Percentiles rank a stretch among this genome's conserved stretches.
Evolutionary conservation across 2,888 invertebrate species (phyloP).

Genomic region (Erebia ligea): DNA sequence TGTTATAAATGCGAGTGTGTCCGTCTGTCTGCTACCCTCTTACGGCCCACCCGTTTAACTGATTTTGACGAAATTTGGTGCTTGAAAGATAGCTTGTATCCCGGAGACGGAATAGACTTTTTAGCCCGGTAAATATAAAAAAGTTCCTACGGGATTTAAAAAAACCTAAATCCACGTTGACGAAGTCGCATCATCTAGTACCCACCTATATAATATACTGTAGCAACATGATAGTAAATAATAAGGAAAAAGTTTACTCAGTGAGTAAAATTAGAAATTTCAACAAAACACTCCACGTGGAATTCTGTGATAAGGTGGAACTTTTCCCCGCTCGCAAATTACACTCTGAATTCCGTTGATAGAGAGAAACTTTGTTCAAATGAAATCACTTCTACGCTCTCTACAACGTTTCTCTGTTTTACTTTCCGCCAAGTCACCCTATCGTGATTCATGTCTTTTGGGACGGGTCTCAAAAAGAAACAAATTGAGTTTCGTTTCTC

Average conservation of each 20-base stretch:
- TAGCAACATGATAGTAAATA: constrained; percentile 29
- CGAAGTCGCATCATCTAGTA: too few species aligned
- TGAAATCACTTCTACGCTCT: constrained; percentile 74
- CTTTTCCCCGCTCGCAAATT: constrained; percentile 78
- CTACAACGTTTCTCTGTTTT: constrained; percentile 66
- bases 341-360: constrained; percentile 77
- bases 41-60: too few species aligned
- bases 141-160: too few species aligned
- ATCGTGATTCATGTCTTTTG: constrained; percentile 55
- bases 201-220: neutral
- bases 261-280: constrained; percentile 71
- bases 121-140: too few species aligned
- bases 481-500: constrained; percentile 46
- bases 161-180: too few species aligned
- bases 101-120: too few species aligned
- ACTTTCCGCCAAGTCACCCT: constrained; percentile 61
- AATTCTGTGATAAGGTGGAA: constrained; percentile 79
- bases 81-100: too few species aligned
- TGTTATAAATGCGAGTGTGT: too few species aligned
- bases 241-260: constrained; percentile 40
- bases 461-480: constrained; percentile 49
- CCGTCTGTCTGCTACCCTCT: too few species aligned
- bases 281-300: constrained; percentile 79
- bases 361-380: constrained; percentile 77
- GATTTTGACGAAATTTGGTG: too few species aligned